Base-by-base conservation (phyloP, 53 echinoderm and acorn worm species). In the Echinometra lucunter region DNA sequence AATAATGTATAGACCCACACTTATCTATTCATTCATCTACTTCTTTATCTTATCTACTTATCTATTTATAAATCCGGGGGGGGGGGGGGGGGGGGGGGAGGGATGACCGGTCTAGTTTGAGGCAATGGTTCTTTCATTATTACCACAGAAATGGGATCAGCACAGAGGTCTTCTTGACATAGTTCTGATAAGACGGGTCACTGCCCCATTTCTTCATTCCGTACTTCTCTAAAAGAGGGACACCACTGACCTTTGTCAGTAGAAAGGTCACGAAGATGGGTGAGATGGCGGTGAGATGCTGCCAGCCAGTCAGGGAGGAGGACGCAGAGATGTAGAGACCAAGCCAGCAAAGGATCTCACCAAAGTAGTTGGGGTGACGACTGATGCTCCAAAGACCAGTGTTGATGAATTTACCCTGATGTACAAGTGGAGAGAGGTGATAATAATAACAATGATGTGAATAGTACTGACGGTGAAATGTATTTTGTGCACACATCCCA, bases 361-460 rank as follows among this genome's bases (percentile, higher is more conserved):
- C 99, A 7, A 98, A 93, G 96, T 98, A 98, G 96, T 98, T 98
- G 21, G 99, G 99, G 67, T 98, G 99, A 34, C 99, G 98, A 74
- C 98, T 98, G 74, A 98, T 82, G 92, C 99, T 96, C 99, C 99
- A 98, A 3, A 98, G 95, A 49, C 99, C 99, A 4, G 96, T 96
- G 80, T 45, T 95, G 93, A 98, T 98, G 95, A 98, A 98, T 87
- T 96, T 96, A 60, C 98, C 97, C 98, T 98, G 57, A 53, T 47
- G n/a, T 37, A 78, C 21, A 13, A 42, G n/a, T n/a, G 21, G 78
- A 8, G 40, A 23, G 42, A 19, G 21, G 38, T 6, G 78, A 38
- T 9, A 56, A 9, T 56, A 56, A 9, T 56, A n/a, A n/a, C n/a
- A n/a, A n/a, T n/a, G n/a, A n/a, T n/a, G n/a, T n/a, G n/a, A n/a